Percentiles rank a stretch among this genome's conserved stretches.
phyloP scores from a whole-genome alignment of 2,113 vertebrate genomes.

The Siniperca knerii region DNA sequence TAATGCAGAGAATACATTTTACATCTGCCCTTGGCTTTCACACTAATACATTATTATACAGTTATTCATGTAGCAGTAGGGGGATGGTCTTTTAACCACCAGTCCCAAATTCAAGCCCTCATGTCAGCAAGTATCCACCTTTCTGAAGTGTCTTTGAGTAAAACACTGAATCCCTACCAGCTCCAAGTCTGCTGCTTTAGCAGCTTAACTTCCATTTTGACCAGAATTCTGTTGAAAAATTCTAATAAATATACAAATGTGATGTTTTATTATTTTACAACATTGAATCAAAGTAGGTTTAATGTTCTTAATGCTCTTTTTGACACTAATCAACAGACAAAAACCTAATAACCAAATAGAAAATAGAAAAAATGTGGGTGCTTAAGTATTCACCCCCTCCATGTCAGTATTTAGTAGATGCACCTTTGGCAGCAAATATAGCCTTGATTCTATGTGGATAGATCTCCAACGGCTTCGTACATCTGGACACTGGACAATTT shows the following conservation, averaged over 20 bases:
- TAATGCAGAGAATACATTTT: neutral
- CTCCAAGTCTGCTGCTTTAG: slow-evolving; percentile 4
- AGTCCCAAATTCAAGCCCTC: neutral
- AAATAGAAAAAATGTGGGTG: too few relatives aligned
- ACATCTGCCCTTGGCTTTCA: neutral
- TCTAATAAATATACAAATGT: neutral
- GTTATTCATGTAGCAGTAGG: neutral
- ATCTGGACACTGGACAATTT: too few relatives aligned
- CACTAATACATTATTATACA: slow-evolving; percentile 19
- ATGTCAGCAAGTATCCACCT: neutral
- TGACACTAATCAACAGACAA: too few relatives aligned
- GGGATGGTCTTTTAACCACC: slow-evolving; percentile 6
- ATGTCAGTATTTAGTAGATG: too few relatives aligned
- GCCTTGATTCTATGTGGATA: too few relatives aligned
- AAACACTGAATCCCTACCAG: neutral
- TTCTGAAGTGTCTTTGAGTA: neutral
- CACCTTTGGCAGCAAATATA: too few relatives aligned
- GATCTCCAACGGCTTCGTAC: too few relatives aligned
- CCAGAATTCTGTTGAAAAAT: neutral
- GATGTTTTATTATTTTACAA: neutral
- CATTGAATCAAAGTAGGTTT: neutral
- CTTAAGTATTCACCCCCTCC: too few relatives aligned
- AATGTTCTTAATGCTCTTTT: too few relatives aligned
- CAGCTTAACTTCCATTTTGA: too few relatives aligned
- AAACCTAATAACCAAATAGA: too few relatives aligned